Evolutionary conservation across 1,140 invertebrate species (phyloP), one percentile per base, ranked within the genome.

Genomic region (Augochlora pura): DNA sequence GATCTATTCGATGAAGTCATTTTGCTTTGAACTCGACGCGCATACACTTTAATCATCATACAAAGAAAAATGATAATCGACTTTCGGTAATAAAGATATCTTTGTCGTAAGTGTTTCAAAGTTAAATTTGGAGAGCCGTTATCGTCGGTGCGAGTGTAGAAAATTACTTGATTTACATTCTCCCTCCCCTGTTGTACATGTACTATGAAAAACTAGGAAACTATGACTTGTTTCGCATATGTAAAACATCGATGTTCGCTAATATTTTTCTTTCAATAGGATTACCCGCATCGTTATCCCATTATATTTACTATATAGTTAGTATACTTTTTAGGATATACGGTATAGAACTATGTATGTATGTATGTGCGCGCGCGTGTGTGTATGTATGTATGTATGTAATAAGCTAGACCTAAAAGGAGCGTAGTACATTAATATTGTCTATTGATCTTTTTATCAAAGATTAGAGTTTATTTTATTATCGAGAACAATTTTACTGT

Each of bases 391-490:
- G 39, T 64, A 27, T 39, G 64, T 59, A 27, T 25, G 39, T 46
- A 71, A 10, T 60, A 70, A 73, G 39, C 54, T 57, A 46, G 32
- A 82, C 23, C 63, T 77, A n/a, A 27, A 23, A 72, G 9, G n/a
- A 68, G 60, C 59, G 75, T 69, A 60, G 75, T 69, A 57, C 46
- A 27, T 77, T 80, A 75, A 80, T 73, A 81, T 77, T 80, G 74
- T 81, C 70, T 77, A 81, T 86, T 80, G 71, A 85, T 89, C 82
- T 86, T 88, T 87, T 88, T 88, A 89, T 89, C 85, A 87, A 90
- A 89, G 84, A 89, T 87, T 91, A 89, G 87, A 90, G 87, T 90
- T 90, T 90, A 91, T 90, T 91, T 91, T 90, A 88, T 88, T 89
- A 90, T 86, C 38, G 75, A 87, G 54, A 85, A 83, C 80, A 85